Conservation (phyloP, 2,113 vertebrate genomes). For the Cynopterus brachyotis region DNA sequence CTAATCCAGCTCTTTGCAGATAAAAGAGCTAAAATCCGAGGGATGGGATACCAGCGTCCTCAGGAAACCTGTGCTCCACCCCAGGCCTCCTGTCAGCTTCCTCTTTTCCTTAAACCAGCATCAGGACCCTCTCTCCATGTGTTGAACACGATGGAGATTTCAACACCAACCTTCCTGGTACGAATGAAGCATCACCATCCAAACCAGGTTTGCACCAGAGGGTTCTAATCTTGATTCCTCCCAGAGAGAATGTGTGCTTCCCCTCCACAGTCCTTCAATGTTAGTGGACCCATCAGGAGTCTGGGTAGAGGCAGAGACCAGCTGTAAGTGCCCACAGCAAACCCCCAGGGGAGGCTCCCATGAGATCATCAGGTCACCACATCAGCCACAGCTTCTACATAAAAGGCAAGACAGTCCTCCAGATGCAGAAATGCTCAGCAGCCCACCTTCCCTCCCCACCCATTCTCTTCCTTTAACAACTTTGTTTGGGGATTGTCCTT, state of each 20-base stretch:
- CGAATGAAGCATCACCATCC: neutral
- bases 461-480: neutral
- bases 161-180: neutral
- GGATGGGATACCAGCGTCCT: fast-evolving
- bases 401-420: neutral
- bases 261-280: neutral
- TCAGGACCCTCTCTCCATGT: neutral
- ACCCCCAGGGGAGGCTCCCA: fast-evolving
- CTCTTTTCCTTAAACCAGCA: no score
- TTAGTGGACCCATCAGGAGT: neutral
- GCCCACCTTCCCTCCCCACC: no score
- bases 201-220: neutral
- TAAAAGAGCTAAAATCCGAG: neutral
- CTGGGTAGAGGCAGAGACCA: neutral
- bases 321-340: neutral
- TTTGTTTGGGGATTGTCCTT: neutral
- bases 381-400: fast-evolving
- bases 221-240: neutral
- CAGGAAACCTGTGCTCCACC: neutral
- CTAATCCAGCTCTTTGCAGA: neutral
- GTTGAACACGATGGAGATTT: fast-evolving
- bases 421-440: neutral
- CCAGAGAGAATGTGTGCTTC: neutral
- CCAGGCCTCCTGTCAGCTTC: fast-evolving
- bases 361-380: neutral